Conservation (phyloP, 2,113 vertebrate species). For the Scolopax mira region DNA sequence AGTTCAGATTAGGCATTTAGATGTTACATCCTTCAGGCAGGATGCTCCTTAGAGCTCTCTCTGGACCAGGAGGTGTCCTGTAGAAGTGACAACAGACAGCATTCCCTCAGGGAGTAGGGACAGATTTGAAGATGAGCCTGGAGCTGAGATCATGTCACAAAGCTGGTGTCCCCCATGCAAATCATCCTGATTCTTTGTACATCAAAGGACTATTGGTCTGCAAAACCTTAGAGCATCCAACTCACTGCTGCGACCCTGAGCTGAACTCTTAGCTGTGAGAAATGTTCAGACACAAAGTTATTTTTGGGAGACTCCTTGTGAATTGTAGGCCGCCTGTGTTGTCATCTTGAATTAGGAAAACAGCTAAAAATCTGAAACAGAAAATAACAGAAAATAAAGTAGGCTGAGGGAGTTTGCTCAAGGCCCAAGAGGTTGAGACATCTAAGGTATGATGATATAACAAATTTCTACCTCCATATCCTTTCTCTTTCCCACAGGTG, state of each 20-base stretch:
- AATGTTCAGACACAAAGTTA: background rate
- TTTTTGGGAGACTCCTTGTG: background rate
- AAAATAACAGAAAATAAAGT: background rate
- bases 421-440: background rate
- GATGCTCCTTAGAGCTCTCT: background rate
- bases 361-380: background rate
- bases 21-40: background rate
- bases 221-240: background rate
- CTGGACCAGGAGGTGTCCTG: background rate
- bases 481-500: background rate
- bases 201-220: background rate
- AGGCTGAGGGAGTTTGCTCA: background rate
- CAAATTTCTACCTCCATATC: background rate
- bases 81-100: background rate
- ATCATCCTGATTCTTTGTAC: background rate
- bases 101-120: accelerated
- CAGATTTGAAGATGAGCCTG: background rate
- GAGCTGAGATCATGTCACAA: background rate
- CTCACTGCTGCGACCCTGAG: background rate
- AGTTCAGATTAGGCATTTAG: background rate
- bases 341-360: background rate
- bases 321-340: background rate
- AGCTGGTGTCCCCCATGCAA: background rate
- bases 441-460: background rate
- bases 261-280: background rate